Evolutionary conservation across 2,797 vertebrate species (phyloP).

Genomic region (Pseudotriccus pelzelni): DNA sequence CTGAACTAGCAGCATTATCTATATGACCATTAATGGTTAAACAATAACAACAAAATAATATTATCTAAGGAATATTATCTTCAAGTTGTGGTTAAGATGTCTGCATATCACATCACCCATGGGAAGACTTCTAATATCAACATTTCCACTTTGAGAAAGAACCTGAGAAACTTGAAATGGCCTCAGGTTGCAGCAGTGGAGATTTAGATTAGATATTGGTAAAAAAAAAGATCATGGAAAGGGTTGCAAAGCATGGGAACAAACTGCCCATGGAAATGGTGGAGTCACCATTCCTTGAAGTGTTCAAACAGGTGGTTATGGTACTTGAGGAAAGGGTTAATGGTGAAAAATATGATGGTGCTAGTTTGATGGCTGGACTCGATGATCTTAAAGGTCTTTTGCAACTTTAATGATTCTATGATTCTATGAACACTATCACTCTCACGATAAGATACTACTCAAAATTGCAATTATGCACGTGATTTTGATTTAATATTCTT

Average conservation of each 20-base stretch:
- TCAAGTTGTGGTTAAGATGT: neutral
- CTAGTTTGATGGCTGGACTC: neutral
- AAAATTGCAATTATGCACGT: neutral
- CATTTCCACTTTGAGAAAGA: neutral
- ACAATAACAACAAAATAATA: neutral
- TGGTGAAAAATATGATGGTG: neutral
- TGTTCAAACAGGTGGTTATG: neutral
- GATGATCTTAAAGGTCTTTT: neutral
- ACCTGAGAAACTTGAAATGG: neutral
- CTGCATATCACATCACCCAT: neutral
- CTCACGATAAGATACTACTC: neutral
- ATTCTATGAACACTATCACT: neutral
- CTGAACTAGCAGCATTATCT: neutral
- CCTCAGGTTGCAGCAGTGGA: neutral
- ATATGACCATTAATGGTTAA: neutral
- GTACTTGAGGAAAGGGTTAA: neutral
- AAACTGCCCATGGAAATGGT: accelerated
- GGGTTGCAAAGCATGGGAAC: neutral
- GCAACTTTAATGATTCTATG: neutral
- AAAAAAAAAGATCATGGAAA: accelerated
- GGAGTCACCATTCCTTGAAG: neutral
- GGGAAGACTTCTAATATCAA: neutral
- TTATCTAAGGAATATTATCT: neutral
- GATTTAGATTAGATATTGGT: neutral
- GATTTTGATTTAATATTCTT: neutral